Evolutionary conservation across 2,888 invertebrate genomes (phyloP), one percentile per base, ranked within the genome.

Genomic region (Epistrophe grossulariae): DNA sequence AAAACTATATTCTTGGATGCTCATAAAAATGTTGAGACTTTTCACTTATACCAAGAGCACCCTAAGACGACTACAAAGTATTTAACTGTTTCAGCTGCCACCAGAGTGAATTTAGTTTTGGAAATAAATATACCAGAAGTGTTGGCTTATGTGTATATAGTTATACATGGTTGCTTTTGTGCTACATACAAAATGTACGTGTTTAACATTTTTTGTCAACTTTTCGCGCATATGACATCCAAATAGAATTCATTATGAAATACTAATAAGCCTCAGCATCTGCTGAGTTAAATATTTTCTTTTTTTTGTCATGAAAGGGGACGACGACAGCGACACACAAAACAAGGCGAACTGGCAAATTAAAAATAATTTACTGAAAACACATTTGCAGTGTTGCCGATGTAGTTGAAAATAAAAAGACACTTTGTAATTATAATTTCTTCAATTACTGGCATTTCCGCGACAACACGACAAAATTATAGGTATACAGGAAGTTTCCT

Each of bases 181-280:
- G 40, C 43, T 73, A 73, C 72, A 68, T 68, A 24, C 3, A 24
- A 24, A 24, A 24, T 24, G 3, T 24, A 28, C 40, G 17, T 70
- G 79, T 79, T 55, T 55, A 52, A 45, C 52, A 70, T 48, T 74
- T 57, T 72, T 48, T 73, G 73, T 48, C 60, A 52, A 70, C 38
- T 60, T 57, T 70, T 70, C 35, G 35, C 62, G 24, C 60, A 48
- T 28, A 38, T 71, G 43, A 81, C 77, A 81, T 70, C 77, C 64
- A 28, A 70, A 38, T 17, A 59, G 59, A 77, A 60, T 70, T 68
- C 80, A 62, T 80, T 80, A 73, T 64, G 74, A 70, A 82, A 79
- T 73, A 57, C 73, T 81, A 81, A 82, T 82, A 82, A 85, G 82
- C 82, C 64, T 28, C 35, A 64, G 57, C 85, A 85, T 85, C 85